These are phyloP conservation scores for Hermodice carunculata DNA, from an alignment of 2,888 invertebrate genomes.

Conservation along the genomic window DNA sequence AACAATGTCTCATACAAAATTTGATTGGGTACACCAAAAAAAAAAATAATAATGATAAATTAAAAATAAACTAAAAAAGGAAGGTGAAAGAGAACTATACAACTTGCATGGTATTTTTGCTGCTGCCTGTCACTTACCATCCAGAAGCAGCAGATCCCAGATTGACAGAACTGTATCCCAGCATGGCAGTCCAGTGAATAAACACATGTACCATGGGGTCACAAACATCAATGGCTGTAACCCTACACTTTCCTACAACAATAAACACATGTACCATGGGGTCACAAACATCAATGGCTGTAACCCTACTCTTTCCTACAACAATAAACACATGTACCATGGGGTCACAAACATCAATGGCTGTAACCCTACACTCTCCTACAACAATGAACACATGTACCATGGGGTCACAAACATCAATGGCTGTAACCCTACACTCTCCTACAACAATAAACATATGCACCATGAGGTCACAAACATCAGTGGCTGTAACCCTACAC, in stretches of 20 bases:
- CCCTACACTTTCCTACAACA: conserved; percentile 16
- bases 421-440: conserved; percentile 9
- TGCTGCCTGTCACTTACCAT: conserved; percentile 27
- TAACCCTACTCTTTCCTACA: conserved; percentile 18
- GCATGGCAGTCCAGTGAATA: conserved; percentile 33
- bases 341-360: conserved; percentile 36
- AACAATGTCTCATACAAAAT: no score
- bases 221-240: conserved; percentile 33
- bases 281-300: conserved; percentile 34
- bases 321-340: conserved; percentile 38
- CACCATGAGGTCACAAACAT: no score
- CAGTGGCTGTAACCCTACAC: no score
- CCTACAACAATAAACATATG: conserved; percentile 16
- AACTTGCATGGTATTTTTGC: no score
- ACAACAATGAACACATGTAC: conserved; percentile 34
- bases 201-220: conserved; percentile 39
- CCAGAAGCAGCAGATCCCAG: conserved; percentile 37
- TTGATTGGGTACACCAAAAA: no score
- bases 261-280: conserved; percentile 40
- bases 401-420: conserved; percentile 39
- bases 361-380: conserved; percentile 18
- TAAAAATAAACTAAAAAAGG: no score
- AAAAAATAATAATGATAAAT: no score
- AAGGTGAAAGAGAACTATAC: no score
- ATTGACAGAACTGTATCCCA: conserved; percentile 40